A percentile compares a stretch with the other conserved stretches of the same genome.
Evolutionary conservation across 2,797 vertebrate genomes (phyloP).

Genomic region (Distichodus sexfasciatus): DNA sequence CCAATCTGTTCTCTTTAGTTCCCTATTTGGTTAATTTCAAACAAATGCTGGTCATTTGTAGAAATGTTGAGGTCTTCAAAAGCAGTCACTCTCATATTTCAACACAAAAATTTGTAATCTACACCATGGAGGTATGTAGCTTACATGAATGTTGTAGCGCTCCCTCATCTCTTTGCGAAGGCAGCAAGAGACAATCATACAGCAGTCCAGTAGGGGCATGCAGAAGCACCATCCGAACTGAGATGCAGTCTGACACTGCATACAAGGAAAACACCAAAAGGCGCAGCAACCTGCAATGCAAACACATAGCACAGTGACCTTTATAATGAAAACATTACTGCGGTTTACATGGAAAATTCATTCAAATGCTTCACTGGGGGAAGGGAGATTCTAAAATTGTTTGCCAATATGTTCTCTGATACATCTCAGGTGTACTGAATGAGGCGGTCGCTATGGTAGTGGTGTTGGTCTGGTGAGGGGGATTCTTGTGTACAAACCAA

Average conservation of each 20-base stretch:
- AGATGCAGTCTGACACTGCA: constrained; percentile 68
- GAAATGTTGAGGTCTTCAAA: neutral
- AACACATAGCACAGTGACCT: too few relatives aligned
- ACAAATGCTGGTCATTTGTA: neutral
- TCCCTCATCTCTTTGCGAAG: constrained; percentile 65
- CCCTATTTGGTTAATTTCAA: neutral
- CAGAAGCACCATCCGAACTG: constrained; percentile 65
- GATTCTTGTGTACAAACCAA: too few relatives aligned
- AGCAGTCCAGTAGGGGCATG: constrained; percentile 64
- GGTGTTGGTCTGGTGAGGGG: too few relatives aligned
- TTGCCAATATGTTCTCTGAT: too few relatives aligned
- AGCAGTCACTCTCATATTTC: neutral
- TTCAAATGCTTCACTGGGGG: too few relatives aligned
- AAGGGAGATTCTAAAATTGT: too few relatives aligned
- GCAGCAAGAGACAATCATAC: constrained; percentile 61
- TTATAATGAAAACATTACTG: too few relatives aligned
- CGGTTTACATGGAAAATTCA: too few relatives aligned
- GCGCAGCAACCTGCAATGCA: constrained; percentile 66
- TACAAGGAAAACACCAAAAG: constrained; percentile 67
- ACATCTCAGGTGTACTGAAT: too few relatives aligned
- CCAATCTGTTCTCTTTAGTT: neutral
- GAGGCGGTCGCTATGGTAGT: too few relatives aligned
- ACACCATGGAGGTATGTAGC: constrained; percentile 24
- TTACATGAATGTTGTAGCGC: constrained; percentile 66
- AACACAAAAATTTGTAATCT: too few relatives aligned